Evolutionary conservation across 1,140 invertebrate species (phyloP).

Genomic region (Muscidifurax raptorellus): DNA sequence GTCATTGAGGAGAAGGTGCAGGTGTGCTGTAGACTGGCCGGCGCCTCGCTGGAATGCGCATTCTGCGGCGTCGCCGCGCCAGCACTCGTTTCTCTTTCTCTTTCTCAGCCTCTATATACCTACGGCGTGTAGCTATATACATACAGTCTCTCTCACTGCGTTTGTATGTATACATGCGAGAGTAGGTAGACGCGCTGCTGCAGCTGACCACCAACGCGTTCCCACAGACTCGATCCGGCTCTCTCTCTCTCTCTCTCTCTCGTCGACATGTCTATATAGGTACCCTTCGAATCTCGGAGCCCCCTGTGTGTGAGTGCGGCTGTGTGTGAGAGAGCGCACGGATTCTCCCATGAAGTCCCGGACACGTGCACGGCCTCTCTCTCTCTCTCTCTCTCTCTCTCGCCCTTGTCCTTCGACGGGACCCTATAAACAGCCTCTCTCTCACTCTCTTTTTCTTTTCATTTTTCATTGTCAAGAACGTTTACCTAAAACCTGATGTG

Average conservation of each 20-base stretch:
- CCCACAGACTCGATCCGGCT: not conserved
- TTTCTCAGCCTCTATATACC: not conserved
- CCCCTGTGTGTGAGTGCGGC: not conserved
- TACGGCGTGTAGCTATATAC: too few species aligned
- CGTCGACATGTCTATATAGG: not conserved
- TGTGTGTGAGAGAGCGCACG: not conserved
- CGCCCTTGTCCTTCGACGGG: not conserved
- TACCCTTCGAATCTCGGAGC: not conserved
- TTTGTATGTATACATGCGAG: too few species aligned
- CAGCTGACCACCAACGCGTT: not conserved
- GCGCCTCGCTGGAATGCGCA: conserved; percentile 73
- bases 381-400: not conserved
- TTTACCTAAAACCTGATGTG: not conserved
- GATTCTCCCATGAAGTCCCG: not conserved
- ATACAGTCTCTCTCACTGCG: not conserved
- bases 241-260: conserved; percentile 16
- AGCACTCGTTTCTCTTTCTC: conserved; percentile 55
- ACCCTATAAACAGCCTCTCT: not conserved
- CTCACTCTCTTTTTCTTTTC: too few species aligned
- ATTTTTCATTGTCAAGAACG: not conserved
- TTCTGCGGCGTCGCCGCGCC: not conserved
- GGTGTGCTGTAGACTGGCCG: conserved; percentile 74
- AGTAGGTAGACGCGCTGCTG: not conserved
- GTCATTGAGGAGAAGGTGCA: conserved; percentile 58
- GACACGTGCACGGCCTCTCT: not conserved